A percentile compares a stretch with the other conserved stretches of the same genome.
These are phyloP conservation scores for Cuculus canorus DNA, from an alignment of 2,797 vertebrate genomes.

Conservation along the genomic window DNA sequence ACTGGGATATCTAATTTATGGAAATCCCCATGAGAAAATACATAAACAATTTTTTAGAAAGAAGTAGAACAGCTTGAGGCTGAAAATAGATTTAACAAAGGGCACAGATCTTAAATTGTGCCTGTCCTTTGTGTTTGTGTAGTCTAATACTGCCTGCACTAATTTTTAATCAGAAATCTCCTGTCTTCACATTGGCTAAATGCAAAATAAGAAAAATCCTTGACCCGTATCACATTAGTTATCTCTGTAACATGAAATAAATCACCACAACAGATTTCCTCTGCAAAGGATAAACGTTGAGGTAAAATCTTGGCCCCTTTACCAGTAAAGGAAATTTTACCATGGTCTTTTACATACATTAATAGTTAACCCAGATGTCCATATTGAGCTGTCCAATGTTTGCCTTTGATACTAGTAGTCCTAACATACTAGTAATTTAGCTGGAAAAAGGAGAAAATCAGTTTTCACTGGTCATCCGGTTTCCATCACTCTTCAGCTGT, in stretches of 20 bases:
- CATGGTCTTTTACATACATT: background rate
- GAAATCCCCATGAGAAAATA: background rate
- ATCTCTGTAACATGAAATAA: accelerated
- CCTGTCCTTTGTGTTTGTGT: background rate
- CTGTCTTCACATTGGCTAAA: background rate
- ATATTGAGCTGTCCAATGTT: background rate
- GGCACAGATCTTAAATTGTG: background rate
- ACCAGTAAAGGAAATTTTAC: background rate
- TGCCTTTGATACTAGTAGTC: background rate
- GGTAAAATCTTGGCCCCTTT: background rate
- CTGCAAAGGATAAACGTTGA: background rate
- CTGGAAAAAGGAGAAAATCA: background rate
- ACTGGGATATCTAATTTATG: background rate
- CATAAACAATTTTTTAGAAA: background rate
- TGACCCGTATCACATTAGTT: background rate
- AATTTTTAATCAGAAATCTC: background rate
- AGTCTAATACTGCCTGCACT: background rate
- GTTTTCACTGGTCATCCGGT: background rate
- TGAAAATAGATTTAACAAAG: conserved; percentile 11
- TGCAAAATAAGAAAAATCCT: background rate
- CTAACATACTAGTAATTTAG: background rate
- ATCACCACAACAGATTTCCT: background rate
- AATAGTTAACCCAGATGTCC: background rate
- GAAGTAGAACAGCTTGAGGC: background rate
- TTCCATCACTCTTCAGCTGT: background rate